Conservation (phyloP, 1,140 invertebrate genomes). For the Heliothis virescens region DNA sequence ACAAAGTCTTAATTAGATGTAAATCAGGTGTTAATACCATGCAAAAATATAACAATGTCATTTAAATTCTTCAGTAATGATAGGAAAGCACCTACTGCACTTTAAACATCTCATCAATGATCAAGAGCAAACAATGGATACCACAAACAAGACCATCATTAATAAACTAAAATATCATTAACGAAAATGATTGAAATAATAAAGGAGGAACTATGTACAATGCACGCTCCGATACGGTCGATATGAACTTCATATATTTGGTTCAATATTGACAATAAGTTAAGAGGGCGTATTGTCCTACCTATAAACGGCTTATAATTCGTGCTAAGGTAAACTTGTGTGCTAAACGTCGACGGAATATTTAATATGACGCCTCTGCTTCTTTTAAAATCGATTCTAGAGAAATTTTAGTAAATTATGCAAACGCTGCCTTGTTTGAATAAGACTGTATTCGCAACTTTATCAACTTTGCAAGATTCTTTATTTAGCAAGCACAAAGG, state of each 20-base stretch:
- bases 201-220: conserved; percentile 12
- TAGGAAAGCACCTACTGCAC: no score
- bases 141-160: neutral
- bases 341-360: conserved; percentile 59
- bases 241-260: conserved; percentile 13
- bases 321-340: conserved; percentile 73
- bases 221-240: conserved; percentile 8
- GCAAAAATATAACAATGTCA: no score
- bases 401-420: conserved; percentile 12
- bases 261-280: conserved; percentile 53
- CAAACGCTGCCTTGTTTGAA: neutral
- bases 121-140: neutral
- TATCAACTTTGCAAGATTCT: no score
- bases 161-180: neutral
- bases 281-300: conserved; percentile 60
- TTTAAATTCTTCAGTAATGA: no score
- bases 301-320: conserved; percentile 65
- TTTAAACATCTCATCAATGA: no score
- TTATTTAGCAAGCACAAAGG: no score
- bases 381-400: conserved; percentile 30
- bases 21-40: no score
- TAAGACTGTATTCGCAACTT: neutral
- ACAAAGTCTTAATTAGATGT: no score
- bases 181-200: conserved; percentile 6
- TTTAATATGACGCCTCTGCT: conserved; percentile 65